Conservation (phyloP, 2,113 vertebrate genomes). For the Mesoclemmys tuberculata region DNA sequence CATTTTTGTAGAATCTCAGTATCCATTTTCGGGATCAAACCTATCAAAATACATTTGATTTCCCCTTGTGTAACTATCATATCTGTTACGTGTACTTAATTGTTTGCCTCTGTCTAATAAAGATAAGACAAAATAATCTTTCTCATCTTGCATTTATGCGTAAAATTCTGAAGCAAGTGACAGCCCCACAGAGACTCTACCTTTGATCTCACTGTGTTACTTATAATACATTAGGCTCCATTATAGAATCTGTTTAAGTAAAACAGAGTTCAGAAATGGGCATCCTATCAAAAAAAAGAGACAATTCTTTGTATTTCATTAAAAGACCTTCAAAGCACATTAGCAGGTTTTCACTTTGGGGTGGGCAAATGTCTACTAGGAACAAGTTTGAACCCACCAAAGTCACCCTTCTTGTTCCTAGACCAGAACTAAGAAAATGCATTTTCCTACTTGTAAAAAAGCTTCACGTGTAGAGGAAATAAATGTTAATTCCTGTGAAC, state of each 20-base stretch:
- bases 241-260: slow-evolving; percentile 16
- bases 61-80: background rate
- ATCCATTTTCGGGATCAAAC: slow-evolving; percentile 7
- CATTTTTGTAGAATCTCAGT: background rate
- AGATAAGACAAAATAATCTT: slow-evolving; percentile 16
- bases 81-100: slow-evolving; percentile 30
- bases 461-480: background rate
- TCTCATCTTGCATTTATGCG: background rate
- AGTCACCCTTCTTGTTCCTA: background rate
- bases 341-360: background rate
- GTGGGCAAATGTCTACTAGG: background rate
- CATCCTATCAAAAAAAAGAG: background rate
- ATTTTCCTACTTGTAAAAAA: background rate
- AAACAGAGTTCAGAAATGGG: background rate
- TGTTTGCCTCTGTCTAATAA: slow-evolving; percentile 22
- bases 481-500: background rate
- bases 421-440: background rate
- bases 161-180: slow-evolving; percentile 17
- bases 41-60: slow-evolving; percentile 5
- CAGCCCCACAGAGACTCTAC: background rate
- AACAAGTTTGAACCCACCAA: background rate
- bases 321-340: background rate
- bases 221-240: slow-evolving; percentile 19
- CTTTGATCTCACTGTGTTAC: slow-evolving; percentile 23
- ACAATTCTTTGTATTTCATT: background rate